Conservation (phyloP, 1,140 invertebrate species). For the Pissodes strobi region DNA sequence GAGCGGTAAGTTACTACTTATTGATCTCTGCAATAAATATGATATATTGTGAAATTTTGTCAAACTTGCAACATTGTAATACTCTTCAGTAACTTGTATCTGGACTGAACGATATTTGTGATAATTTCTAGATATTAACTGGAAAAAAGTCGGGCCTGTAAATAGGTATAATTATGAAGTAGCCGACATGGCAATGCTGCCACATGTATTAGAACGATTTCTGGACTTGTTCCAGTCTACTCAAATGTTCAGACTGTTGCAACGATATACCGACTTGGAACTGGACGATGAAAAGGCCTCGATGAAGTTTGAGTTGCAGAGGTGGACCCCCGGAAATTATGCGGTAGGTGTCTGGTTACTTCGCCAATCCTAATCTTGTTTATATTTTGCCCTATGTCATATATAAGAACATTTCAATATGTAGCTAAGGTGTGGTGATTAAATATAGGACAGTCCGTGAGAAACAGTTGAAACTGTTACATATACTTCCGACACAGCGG, state of each 20-base stretch:
- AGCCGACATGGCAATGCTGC: conserved; percentile 57
- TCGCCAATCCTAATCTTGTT: neutral
- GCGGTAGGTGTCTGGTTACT: conserved; percentile 56
- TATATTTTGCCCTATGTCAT: too few relatives aligned
- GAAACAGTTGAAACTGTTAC: too few relatives aligned
- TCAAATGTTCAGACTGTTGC: conserved; percentile 63
- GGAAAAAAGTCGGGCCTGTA: conserved; percentile 65
- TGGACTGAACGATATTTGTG: neutral
- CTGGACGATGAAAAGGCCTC: conserved; percentile 56
- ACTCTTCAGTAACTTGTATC: too few relatives aligned
- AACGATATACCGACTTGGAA: conserved; percentile 68
- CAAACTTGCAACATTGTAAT: too few relatives aligned
- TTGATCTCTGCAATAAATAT: too few relatives aligned
- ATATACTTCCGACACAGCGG: too few relatives aligned
- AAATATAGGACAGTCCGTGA: too few relatives aligned
- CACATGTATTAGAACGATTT: conserved; percentile 57
- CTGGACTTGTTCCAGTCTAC: conserved; percentile 60
- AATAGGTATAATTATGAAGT: conserved; percentile 67
- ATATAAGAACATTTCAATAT: too few relatives aligned
- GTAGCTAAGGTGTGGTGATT: too few relatives aligned
- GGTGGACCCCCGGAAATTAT: conserved; percentile 69
- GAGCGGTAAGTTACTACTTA: conserved; percentile 46
- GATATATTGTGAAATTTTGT: too few relatives aligned
- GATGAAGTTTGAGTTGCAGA: conserved; percentile 66
- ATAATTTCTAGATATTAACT: conserved; percentile 56